Base-by-base conservation (phyloP, 1,140 invertebrate genomes). In the Drosophila nannoptera region DNA sequence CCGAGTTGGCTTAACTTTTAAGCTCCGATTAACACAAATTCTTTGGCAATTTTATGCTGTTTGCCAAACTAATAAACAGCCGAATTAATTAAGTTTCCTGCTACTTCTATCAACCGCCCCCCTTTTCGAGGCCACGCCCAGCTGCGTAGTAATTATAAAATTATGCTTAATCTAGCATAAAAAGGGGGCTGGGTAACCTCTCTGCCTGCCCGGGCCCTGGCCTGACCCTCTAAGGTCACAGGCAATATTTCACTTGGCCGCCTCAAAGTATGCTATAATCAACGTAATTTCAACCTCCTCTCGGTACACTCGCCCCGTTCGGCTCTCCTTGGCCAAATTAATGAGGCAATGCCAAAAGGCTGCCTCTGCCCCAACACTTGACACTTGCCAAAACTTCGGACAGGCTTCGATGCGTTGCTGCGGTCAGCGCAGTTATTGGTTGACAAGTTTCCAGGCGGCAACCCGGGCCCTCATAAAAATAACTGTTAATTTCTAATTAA, bases 131-230 rank as follows among this genome's bases (percentile, higher is more conserved):
- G 49, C 56, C 52, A 69, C 49, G 73, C 70, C 55, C 43, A 54
- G 38, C 43, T 61, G 65, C 48, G 49, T 61, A 60, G 43, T 73
- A 73, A 75, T 73, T 75, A 75, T 75, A 69, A 73, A 73, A 75
- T 75, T 69, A 73, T 75, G 73, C 70, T 73, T 73, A 75, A 75
- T 75, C 65, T 75, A 75, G 69, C 73, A 73, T 59, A 69, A 72
- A 75, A 73, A 33, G 36, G 8, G 46, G n/a, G 14, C 35, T 36
- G 14, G 8, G 22, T 22, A 22, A 33, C 12, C 31, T 33, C 42
- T 36, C 12, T n/a, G 11, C 16, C 9, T 36, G 9, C 12, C 11
- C 3, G n/a, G 22, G 22, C 22, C 22, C 22, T 22, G 1, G 22
- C 22, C 22, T 22, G 22, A 22, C 40, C 2, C 14, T 55, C 40